These are phyloP conservation scores for Amphipoea lucens DNA, from an alignment of 2,888 invertebrate genomes.

Conservation along the genomic window DNA sequence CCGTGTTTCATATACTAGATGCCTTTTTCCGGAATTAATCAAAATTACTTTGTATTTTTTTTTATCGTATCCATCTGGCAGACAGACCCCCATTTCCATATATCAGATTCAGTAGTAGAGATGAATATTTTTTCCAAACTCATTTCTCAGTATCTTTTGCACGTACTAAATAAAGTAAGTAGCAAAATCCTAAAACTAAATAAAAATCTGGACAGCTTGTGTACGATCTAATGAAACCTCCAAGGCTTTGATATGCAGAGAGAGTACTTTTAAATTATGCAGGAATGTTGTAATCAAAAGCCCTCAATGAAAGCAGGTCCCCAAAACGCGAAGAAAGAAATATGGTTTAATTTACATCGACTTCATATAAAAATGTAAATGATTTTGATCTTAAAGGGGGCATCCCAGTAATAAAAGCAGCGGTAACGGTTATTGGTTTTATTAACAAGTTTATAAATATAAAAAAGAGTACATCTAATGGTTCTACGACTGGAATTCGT, in stretches of 20 bases:
- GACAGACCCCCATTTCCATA: not conserved
- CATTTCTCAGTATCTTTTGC: slow-evolving; percentile 3
- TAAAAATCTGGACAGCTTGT: slow-evolving; percentile 43
- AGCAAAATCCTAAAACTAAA: slow-evolving; percentile 27
- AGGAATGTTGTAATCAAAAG: slow-evolving; percentile 65
- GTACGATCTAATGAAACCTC: slow-evolving; percentile 66
- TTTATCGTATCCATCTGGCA: not conserved
- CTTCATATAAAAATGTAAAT: slow-evolving; percentile 53
- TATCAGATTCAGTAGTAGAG: too few relatives aligned
- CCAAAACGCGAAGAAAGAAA: slow-evolving; percentile 54
- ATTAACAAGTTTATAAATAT: slow-evolving; percentile 69
- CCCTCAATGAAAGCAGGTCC: slow-evolving; percentile 43
- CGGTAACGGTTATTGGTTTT: slow-evolving; percentile 65
- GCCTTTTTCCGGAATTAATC: not conserved
- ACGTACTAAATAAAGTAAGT: not conserved
- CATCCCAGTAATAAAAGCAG: slow-evolving; percentile 64
- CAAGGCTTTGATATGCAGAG: slow-evolving; percentile 72
- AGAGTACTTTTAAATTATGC: slow-evolving; percentile 67
- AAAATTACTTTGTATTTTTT: not conserved
- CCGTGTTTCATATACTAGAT: not conserved
- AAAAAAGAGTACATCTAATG: slow-evolving; percentile 38
- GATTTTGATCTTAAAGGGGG: slow-evolving; percentile 47
- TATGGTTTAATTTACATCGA: slow-evolving; percentile 61
- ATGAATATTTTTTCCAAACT: not conserved
- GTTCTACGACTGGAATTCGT: slow-evolving; percentile 64